These are phyloP conservation scores for Thamnophis sirtalis DNA, from an alignment of 2,113 vertebrate genomes.

Conservation along the genomic window DNA sequence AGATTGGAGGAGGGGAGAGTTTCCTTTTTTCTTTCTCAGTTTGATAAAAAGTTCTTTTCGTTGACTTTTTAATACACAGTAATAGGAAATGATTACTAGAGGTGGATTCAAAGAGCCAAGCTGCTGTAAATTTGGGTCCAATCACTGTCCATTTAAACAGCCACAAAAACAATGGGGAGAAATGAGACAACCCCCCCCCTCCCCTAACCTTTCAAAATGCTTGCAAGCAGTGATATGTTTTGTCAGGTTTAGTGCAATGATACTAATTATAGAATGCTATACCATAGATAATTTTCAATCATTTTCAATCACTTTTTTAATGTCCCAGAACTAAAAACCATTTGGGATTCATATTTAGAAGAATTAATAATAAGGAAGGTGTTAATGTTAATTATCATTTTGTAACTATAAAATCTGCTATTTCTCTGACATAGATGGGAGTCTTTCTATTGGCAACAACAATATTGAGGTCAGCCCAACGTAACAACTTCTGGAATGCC, in stretches of 20 bases:
- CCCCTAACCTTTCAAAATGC: neutral
- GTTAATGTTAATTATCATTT: neutral
- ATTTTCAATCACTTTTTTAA: neutral
- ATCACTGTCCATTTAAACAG: constrained; percentile 7
- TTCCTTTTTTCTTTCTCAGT: constrained; percentile 22
- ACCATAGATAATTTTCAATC: neutral
- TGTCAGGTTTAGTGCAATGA: neutral
- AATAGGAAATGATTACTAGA: neutral
- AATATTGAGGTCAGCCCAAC: neutral
- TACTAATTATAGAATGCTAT: neutral
- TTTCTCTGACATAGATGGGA: neutral
- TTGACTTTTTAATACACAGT: constrained; percentile 4
- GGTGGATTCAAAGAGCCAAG: neutral
- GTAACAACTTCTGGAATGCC: neutral
- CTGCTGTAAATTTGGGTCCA: neutral
- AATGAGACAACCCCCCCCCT: neutral
- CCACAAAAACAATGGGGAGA: neutral
- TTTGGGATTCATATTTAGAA: neutral
- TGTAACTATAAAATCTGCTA: neutral
- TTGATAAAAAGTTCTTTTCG: neutral
- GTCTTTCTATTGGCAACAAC: neutral
- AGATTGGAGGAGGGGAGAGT: too few species aligned
- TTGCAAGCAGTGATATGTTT: neutral
- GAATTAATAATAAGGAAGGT: neutral
- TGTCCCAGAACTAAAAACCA: neutral